Evolutionary conservation across 2,888 invertebrate species (phyloP).

Genomic region (Lasioglossum calceatum): DNA sequence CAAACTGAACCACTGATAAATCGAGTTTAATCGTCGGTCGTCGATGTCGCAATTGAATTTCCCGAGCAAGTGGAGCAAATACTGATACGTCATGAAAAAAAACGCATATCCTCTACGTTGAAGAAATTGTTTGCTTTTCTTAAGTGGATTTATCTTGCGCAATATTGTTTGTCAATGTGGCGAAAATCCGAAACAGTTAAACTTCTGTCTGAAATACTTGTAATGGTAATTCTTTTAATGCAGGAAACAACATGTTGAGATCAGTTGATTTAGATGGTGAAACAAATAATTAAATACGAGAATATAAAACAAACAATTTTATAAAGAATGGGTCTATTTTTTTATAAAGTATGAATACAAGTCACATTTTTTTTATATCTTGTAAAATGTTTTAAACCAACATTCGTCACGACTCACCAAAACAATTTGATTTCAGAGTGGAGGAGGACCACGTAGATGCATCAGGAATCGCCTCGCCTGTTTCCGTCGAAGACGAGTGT

Average conservation of each 20-base stretch:
- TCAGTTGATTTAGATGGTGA: background rate
- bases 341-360: too few species aligned
- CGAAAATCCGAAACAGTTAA: background rate
- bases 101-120: constrained; percentile 7
- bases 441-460: constrained; percentile 43
- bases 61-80: background rate
- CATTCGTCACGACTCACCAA: background rate
- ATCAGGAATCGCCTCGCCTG: constrained; percentile 29
- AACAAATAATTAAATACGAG: background rate
- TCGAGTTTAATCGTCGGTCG: background rate
- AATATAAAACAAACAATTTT: background rate
- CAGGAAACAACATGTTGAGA: background rate
- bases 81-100: background rate
- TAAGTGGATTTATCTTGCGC: background rate
- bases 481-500: constrained; percentile 66
- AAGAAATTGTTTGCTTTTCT: background rate
- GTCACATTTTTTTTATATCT: background rate
- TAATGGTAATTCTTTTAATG: background rate
- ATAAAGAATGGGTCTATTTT: background rate
- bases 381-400: background rate
- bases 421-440: constrained; percentile 33
- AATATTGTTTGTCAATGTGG: background rate
- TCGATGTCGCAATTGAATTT: constrained; percentile 4
- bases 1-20: background rate
- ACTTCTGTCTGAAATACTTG: background rate